These are phyloP conservation scores for Microtus montanus DNA, from an alignment of 2,113 vertebrate species.

Conservation along the genomic window DNA sequence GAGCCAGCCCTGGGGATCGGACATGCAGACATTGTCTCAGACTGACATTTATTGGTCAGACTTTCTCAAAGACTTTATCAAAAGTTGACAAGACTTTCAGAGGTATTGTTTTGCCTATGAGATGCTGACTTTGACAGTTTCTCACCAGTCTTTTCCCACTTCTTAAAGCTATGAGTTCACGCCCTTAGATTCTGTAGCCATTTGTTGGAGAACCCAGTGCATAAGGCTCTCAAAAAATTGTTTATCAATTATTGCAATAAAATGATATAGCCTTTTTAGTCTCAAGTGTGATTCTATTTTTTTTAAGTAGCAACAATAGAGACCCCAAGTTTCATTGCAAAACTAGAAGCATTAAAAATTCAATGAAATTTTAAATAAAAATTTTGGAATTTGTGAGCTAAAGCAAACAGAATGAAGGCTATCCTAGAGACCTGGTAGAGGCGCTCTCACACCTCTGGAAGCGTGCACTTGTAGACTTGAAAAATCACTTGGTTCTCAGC, in stretches of 20 bases:
- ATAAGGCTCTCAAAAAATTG: background rate
- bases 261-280: background rate
- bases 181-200: background rate
- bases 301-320: background rate
- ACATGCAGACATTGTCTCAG: background rate
- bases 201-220: background rate
- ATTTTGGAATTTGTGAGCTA: background rate
- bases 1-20: background rate
- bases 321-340: background rate
- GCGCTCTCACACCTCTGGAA: background rate
- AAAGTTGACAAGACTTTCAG: background rate
- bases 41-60: background rate
- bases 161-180: background rate
- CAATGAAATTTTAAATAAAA: background rate
- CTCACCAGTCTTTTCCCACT: background rate
- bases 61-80: background rate
- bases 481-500: background rate
- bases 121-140: background rate
- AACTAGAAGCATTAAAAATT: slow-evolving; percentile 24
- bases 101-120: background rate
- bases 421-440: background rate
- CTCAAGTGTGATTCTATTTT: background rate
- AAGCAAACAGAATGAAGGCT: background rate
- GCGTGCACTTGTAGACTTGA: background rate
- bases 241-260: no score